Conservation (phyloP, 1,140 invertebrate genomes). For the silkworm (Bombyx mori) region DNA sequence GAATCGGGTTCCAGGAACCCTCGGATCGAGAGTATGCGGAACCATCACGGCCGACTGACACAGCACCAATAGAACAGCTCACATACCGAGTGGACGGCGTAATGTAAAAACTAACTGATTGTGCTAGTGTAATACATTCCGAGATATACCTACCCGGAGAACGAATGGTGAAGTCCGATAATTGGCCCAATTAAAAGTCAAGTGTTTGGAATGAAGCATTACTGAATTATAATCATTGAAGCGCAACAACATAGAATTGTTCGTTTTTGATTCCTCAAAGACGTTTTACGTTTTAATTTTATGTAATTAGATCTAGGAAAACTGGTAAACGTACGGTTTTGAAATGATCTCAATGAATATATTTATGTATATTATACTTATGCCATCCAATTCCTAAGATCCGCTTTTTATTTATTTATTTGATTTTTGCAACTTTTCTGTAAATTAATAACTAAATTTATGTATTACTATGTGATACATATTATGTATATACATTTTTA, state of each 20-base stretch:
- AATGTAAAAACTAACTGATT: constrained; percentile 12
- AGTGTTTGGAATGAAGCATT: not conserved
- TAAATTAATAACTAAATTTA: too few relatives aligned
- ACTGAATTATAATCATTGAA: not conserved
- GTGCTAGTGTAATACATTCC: constrained; percentile 4
- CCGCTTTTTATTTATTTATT: too few relatives aligned
- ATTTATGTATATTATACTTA: too few relatives aligned
- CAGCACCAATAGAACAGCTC: constrained; percentile 14
- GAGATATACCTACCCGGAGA: not conserved
- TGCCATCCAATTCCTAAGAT: too few relatives aligned
- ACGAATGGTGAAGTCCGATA: constrained; percentile 1
- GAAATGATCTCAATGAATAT: not conserved
- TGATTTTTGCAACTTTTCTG: too few relatives aligned
- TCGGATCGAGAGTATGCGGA: constrained; percentile 33
- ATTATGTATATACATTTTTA: too few relatives aligned
- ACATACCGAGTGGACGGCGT: constrained; percentile 6
- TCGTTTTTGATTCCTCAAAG: not conserved
- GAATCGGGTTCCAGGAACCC: constrained; percentile 26
- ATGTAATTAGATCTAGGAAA: not conserved
- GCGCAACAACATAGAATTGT: not conserved
- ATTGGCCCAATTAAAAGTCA: constrained; percentile 2
- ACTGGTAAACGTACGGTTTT: not conserved
- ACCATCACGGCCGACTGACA: constrained; percentile 35
- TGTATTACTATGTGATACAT: too few relatives aligned
- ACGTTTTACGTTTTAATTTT: not conserved